Evolutionary conservation across 2,797 vertebrate genomes (phyloP), one percentile per base, ranked within the genome.

Genomic region (Sylvilagus floridanus): DNA sequence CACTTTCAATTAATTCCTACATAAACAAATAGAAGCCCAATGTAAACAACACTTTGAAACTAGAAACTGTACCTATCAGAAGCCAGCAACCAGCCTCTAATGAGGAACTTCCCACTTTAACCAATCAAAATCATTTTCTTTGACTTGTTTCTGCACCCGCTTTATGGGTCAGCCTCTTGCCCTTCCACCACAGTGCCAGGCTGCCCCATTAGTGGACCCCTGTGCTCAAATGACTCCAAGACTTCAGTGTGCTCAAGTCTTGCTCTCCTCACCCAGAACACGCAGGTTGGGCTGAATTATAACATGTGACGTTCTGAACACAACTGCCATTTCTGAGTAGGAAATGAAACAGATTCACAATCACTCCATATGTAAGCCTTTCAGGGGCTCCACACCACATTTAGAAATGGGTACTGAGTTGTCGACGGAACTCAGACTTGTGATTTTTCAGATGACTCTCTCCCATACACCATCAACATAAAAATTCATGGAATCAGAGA

Each of bases 281-380:
- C 66, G 79, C 16, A 63, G 14, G 32, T 60, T 92, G 50, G 28
- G 42, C 4, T 50, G 28, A 90, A 86, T 62, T 91, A 71, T 17
- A 84, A 30, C 17, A 6, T 73, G 57, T 63, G n/a, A 30, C 47
- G 28, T 65, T 75, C n/a, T 93, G n/a, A 85, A 78, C 65, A 86
- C 47, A 94, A 89, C 4, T 90, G 57, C 12, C 90, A 57, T 76
- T 94, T 89, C 88, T 81, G 47, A 73, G 57, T 32, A 76, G 21
- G 14, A 84, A 68, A 24, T 52, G 37, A 7, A 84, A 54, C 81
- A 85, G 10, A 83, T 60, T 83, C 76, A 72, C 42, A 52, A 66
- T 77, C 71, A 35, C 35, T 50, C 10, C 71, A 37, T 28, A 87
- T 24, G 35, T 5, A 77, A 76, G 54, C 11, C 14, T 88, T 14